Conservation (phyloP, 2,113 vertebrate genomes). For the Calonectris borealis region DNA sequence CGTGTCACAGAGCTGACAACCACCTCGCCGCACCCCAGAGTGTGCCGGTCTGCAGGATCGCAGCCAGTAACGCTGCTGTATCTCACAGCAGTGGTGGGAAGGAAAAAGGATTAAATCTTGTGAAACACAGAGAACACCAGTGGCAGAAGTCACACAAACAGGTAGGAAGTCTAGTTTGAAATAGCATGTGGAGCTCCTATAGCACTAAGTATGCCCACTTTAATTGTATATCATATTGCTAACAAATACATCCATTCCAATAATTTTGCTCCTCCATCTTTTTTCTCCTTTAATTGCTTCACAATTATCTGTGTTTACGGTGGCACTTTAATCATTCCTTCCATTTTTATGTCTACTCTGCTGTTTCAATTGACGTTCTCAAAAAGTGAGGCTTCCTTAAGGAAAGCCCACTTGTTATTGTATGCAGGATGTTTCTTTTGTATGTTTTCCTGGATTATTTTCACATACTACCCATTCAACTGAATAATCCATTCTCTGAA, state of each 20-base stretch:
- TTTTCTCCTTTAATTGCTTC: neutral
- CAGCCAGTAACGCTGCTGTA: neutral
- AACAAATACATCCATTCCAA: neutral
- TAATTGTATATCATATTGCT: neutral
- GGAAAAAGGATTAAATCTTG: neutral
- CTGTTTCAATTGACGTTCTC: neutral
- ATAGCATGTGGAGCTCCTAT: neutral
- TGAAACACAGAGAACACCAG: neutral
- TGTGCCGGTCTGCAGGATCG: neutral
- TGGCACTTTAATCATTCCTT: neutral
- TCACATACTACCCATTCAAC: neutral
- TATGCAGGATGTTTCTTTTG: neutral
- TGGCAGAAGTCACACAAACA: neutral
- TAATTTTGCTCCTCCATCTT: neutral
- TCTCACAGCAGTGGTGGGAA: neutral
- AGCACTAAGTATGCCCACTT: neutral
- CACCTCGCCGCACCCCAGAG: rapidly evolving
- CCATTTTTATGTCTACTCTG: neutral
- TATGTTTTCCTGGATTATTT: neutral
- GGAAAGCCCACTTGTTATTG: neutral
- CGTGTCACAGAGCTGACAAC: neutral
- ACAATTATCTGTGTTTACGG: neutral
- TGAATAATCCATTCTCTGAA: neutral
- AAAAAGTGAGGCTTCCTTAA: neutral
- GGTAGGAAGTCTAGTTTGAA: neutral